phyloP scores from a whole-genome alignment of 1,140 invertebrate genomes.

The Lepidotrigona ventralis region DNA sequence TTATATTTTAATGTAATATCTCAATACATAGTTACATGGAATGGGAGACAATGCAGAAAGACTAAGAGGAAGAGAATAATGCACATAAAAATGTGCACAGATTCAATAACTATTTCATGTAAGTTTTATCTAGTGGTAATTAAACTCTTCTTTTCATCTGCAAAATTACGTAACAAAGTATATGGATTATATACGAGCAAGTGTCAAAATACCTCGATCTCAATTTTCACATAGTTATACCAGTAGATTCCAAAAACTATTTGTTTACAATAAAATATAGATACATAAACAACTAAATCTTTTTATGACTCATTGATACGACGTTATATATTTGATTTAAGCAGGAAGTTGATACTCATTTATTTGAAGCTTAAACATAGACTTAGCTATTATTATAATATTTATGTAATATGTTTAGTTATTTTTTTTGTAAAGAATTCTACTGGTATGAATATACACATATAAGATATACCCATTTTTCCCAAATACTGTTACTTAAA shows the following conservation, averaged over 20 bases:
- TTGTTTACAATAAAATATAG: constrained; percentile 6
- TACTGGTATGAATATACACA: constrained; percentile 6
- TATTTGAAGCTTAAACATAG: constrained; percentile 27
- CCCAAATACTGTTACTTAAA: neutral
- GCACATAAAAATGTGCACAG: constrained; percentile 3
- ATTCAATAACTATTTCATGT: neutral
- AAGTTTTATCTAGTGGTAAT: constrained; percentile 36
- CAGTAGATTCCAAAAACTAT: constrained; percentile 27
- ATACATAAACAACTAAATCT: constrained; percentile 13
- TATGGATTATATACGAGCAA: constrained; percentile 30
- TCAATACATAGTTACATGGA: constrained; percentile 6
- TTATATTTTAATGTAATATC: constrained; percentile 21
- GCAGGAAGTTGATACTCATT: neutral
- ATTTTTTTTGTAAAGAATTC: constrained; percentile 11
- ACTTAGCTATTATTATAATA: constrained; percentile 26
- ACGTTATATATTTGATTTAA: constrained; percentile 15
- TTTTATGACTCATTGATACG: neutral
- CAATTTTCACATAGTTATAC: constrained; percentile 3
- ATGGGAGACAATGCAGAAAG: constrained; percentile 44
- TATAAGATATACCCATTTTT: neutral
- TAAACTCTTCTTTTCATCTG: constrained; percentile 21
- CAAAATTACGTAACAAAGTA: constrained; percentile 34
- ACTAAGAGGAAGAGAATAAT: constrained; percentile 56
- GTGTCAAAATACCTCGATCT: neutral
- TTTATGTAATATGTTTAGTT: neutral